A percentile compares a stretch with the other conserved stretches of the same genome.
phyloP scores from a whole-genome alignment of 2,797 vertebrate genomes.

The Myotis pilosus region DNA sequence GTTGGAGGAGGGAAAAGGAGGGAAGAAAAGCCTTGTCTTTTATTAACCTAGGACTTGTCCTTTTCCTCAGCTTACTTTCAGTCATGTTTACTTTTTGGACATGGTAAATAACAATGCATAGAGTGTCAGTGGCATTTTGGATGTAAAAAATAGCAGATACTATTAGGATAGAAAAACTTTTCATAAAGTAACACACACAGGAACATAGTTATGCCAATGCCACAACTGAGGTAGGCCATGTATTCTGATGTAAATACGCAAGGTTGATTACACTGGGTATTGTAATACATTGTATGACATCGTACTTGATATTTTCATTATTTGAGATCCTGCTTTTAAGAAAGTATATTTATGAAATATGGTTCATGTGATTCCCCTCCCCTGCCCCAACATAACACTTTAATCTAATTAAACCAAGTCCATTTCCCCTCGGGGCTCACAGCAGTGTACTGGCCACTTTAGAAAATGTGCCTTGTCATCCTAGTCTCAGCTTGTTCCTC shows the following conservation, averaged over 20 bases:
- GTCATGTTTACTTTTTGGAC: neutral
- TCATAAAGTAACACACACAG: neutral
- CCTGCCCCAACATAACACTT: neutral
- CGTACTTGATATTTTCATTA: constrained; percentile 50
- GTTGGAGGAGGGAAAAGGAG: neutral
- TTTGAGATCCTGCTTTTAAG: constrained; percentile 59
- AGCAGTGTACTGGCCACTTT: neutral
- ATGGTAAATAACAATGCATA: neutral
- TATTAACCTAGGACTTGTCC: neutral
- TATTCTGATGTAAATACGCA: constrained; percentile 50
- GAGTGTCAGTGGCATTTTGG: neutral
- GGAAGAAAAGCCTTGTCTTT: neutral
- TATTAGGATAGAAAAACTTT: constrained; percentile 53
- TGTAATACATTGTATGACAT: too few relatives aligned
- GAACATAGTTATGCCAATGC: constrained; percentile 37
- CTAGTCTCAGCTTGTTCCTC: neutral
- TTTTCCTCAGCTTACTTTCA: neutral
- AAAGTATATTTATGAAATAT: constrained; percentile 2
- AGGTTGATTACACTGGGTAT: constrained; percentile 47
- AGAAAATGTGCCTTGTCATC: neutral
- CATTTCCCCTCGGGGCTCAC: neutral
- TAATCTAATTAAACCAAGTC: constrained; percentile 26
- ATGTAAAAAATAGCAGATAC: constrained; percentile 15
- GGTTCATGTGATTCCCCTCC: constrained; percentile 22
- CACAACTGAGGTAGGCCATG: constrained; percentile 42